Evolutionary conservation across 2,888 invertebrate genomes (phyloP).

Genomic region (Coelogynopora nodosa): DNA sequence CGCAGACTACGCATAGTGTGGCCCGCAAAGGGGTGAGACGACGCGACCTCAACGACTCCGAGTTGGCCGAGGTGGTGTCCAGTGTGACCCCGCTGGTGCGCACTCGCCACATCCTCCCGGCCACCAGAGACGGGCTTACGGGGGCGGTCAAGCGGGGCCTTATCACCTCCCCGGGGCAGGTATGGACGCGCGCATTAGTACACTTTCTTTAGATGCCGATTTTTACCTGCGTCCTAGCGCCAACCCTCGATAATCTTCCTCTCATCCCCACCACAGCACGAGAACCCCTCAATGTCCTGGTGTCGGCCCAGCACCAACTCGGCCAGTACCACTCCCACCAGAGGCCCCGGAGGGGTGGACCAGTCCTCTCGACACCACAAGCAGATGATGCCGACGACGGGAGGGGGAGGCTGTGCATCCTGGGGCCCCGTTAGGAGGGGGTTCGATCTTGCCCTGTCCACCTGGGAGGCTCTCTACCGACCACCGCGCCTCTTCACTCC

Average conservation of each 20-base stretch:
- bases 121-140: slow-evolving; percentile 65
- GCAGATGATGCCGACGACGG: background rate
- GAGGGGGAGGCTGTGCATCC: background rate
- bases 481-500: slow-evolving; percentile 82
- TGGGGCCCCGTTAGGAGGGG: slow-evolving; percentile 55
- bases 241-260: background rate
- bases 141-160: slow-evolving; percentile 51
- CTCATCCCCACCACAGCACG: slow-evolving; percentile 40
- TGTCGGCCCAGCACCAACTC: slow-evolving; percentile 69
- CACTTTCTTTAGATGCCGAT: background rate
- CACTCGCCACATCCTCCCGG: slow-evolving; percentile 82
- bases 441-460: slow-evolving; percentile 49
- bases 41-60: slow-evolving; percentile 76
- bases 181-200: no score
- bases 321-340: slow-evolving; percentile 79
- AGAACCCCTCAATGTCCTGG: slow-evolving; percentile 68
- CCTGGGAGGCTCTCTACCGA: background rate
- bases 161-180: background rate
- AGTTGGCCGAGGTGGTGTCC: slow-evolving; percentile 77
- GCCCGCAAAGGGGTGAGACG: slow-evolving; percentile 78
- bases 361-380: background rate
- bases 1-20: slow-evolving; percentile 86
- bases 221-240: no score
- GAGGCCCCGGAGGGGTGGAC: slow-evolving; percentile 68
- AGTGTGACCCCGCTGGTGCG: slow-evolving; percentile 79